phyloP scores from a whole-genome alignment of 2,797 vertebrate species.

The Meda fulgida region DNA sequence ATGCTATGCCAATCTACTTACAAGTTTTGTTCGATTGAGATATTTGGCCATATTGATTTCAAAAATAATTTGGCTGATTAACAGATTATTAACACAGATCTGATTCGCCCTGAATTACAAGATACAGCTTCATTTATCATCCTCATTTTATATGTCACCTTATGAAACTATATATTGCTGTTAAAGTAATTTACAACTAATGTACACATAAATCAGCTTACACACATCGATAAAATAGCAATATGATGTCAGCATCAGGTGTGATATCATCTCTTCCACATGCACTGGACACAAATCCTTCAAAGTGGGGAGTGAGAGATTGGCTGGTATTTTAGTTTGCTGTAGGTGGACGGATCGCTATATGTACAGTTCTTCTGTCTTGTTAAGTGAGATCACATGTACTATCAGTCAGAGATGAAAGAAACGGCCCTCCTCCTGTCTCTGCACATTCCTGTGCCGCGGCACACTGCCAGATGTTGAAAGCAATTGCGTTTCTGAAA shows the following conservation, averaged over 20 bases:
- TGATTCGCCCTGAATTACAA: neutral
- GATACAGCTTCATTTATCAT: neutral
- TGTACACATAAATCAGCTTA: neutral
- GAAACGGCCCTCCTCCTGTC: constrained; percentile 39
- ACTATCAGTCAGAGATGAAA: constrained; percentile 57
- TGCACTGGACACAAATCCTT: neutral
- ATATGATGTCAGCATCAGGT: neutral
- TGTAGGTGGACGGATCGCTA: neutral
- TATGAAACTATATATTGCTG: neutral
- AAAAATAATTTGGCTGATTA: neutral
- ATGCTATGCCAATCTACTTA: neutral
- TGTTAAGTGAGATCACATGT: constrained; percentile 58
- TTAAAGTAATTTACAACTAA: neutral
- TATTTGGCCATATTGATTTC: neutral
- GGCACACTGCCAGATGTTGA: constrained; percentile 49
- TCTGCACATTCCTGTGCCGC: constrained; percentile 43
- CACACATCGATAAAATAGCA: neutral
- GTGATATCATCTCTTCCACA: neutral
- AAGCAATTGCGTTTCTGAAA: constrained; percentile 23
- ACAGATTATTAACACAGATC: neutral
- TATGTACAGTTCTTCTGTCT: constrained; percentile 40
- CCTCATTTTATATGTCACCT: neutral
- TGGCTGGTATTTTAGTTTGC: constrained; percentile 18
- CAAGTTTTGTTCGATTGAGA: neutral
- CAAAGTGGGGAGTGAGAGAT: neutral